A percentile compares a stretch with the other conserved stretches of the same genome.
phyloP scores from a whole-genome alignment of 2,888 invertebrate genomes.

The Marasmarcha lunaedactyla region DNA sequence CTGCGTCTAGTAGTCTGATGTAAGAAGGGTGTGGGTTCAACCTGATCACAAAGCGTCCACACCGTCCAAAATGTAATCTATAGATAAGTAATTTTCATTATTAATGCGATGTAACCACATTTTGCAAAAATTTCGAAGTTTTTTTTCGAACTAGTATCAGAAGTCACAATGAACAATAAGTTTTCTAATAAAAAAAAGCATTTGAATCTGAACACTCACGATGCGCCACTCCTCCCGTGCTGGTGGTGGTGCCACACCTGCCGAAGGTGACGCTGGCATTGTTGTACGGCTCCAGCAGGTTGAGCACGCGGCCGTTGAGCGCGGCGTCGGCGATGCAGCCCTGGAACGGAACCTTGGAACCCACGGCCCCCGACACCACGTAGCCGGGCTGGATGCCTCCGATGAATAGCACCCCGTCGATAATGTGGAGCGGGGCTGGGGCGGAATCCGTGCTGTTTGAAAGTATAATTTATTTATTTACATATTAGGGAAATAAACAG shows the following conservation, averaged over 20 bases:
- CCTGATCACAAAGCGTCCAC: too few relatives aligned
- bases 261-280: constrained; percentile 40
- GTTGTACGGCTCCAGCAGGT: constrained; percentile 40
- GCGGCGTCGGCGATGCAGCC: constrained; percentile 96
- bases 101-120: too few relatives aligned
- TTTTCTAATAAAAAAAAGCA: too few relatives aligned
- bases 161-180: too few relatives aligned
- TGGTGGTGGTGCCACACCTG: constrained; percentile 36
- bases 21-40: too few relatives aligned
- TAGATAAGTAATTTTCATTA: too few relatives aligned
- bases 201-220: constrained; percentile 27
- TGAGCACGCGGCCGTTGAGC: constrained; percentile 77
- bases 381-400: constrained; percentile 83
- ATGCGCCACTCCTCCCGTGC: constrained; percentile 42
- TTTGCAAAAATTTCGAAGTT: too few relatives aligned
- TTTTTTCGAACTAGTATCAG: too few relatives aligned
- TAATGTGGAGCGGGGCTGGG: constrained; percentile 72
- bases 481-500: too few relatives aligned
- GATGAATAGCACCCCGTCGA: constrained; percentile 81
- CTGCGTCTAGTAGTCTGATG: too few relatives aligned
- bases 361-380: constrained; percentile 64
- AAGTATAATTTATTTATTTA: too few relatives aligned
- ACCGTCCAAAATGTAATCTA: too few relatives aligned
- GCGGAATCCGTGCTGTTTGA: constrained; percentile 66
- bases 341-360: constrained; percentile 75